These are phyloP conservation scores for Adelges cooleyi DNA, from an alignment of 1,140 invertebrate species.

Conservation along the genomic window DNA sequence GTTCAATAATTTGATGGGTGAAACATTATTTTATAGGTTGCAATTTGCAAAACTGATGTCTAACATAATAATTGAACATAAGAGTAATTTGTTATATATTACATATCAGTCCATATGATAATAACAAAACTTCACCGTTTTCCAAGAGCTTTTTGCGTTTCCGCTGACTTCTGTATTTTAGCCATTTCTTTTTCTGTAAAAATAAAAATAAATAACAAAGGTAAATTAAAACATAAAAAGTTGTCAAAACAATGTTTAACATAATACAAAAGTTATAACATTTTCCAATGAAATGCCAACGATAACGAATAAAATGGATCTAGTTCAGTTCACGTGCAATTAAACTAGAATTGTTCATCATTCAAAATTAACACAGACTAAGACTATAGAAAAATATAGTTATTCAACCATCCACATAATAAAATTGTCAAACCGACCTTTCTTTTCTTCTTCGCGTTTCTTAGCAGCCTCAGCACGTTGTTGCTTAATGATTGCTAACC, in stretches of 20 bases:
- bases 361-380: no score
- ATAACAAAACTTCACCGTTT: constrained; percentile 35
- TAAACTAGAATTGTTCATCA: no score
- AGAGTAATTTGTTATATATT: constrained; percentile 7
- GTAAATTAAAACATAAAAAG: no score
- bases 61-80: constrained; percentile 21
- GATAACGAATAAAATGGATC: no score
- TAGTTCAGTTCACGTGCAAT: no score
- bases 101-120: constrained; percentile 21
- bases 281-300: no score
- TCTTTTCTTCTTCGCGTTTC: constrained; percentile 74
- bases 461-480: constrained; percentile 88
- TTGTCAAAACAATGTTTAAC: no score
- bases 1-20: neutral
- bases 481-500: constrained; percentile 80
- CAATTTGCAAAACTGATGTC: neutral
- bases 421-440: constrained; percentile 42
- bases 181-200: constrained; percentile 44
- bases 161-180: constrained; percentile 43
- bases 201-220: no score
- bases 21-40: neutral
- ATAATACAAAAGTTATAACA: no score
- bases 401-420: no score
- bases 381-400: no score
- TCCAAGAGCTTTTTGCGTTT: constrained; percentile 47